Percentiles rank a stretch among this genome's conserved stretches.
Evolutionary conservation across 2,797 vertebrate species (phyloP).

Genomic region (Orientallactaga sibirica): DNA sequence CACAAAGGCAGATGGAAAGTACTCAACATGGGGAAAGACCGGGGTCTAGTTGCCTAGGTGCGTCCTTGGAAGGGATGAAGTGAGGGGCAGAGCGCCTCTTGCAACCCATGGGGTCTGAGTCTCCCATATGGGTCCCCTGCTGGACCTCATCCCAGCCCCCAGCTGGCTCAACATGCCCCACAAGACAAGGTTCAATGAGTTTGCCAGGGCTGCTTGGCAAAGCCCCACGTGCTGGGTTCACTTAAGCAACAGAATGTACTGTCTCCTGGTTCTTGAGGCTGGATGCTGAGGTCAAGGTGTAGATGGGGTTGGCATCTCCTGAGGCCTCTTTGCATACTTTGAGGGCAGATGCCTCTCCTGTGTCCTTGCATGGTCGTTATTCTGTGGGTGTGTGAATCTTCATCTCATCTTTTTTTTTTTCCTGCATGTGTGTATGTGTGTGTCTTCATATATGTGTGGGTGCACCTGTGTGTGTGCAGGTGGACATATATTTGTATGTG

Average conservation of each 20-base stretch:
- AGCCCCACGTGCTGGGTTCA: accelerated
- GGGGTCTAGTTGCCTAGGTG: neutral
- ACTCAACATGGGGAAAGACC: neutral
- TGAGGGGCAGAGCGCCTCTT: neutral
- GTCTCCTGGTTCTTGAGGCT: neutral
- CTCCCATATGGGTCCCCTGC: too few relatives aligned
- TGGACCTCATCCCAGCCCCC: too few relatives aligned
- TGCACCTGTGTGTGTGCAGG: too few relatives aligned
- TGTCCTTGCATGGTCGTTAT: accelerated
- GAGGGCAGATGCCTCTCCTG: accelerated
- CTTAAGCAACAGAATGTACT: neutral
- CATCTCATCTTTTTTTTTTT: neutral
- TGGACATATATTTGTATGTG: too few relatives aligned
- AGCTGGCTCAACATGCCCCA: too few relatives aligned
- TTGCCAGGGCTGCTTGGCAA: neutral
- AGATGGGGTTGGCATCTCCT: neutral
- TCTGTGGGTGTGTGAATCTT: neutral
- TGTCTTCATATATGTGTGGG: too few relatives aligned
- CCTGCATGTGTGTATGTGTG: too few relatives aligned
- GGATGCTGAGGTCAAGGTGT: neutral
- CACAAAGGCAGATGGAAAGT: neutral
- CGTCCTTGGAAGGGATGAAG: neutral
- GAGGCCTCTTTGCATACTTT: neutral
- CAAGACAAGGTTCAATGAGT: too few relatives aligned
- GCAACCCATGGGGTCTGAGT: too few relatives aligned